Conservation (phyloP, 1,140 invertebrate genomes). For the Cheumatopsyche charites region DNA sequence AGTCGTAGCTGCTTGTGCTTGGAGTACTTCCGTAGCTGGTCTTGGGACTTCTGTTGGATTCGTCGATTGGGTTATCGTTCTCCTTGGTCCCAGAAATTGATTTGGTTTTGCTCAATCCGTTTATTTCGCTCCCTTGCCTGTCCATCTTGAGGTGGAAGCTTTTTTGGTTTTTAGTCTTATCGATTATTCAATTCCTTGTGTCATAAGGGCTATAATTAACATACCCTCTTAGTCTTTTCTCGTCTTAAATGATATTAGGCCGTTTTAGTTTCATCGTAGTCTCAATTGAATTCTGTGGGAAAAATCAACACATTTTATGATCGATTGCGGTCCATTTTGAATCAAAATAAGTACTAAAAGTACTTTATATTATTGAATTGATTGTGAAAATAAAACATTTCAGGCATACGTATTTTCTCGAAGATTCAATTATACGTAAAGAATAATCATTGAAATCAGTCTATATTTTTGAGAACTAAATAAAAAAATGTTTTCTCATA, state of each 20-base stretch:
- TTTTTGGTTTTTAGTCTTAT: neutral
- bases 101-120: slow-evolving; percentile 1
- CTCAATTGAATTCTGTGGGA: no score
- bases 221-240: no score
- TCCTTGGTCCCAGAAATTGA: neutral
- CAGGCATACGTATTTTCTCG: neutral
- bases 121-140: neutral
- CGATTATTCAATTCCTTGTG: neutral
- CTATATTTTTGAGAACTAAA: no score
- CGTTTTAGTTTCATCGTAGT: no score
- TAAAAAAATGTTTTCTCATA: no score
- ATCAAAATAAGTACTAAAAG: no score
- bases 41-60: neutral
- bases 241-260: no score
- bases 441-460: neutral
- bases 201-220: no score
- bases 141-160: neutral
- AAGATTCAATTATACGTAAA: neutral
- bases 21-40: neutral
- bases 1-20: slow-evolving; percentile 9
- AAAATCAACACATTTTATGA: no score
- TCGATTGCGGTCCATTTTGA: no score
- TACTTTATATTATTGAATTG: neutral
- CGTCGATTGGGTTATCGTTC: slow-evolving; percentile 5
- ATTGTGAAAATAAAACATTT: slow-evolving; percentile 4